Evolutionary conservation across 2,113 vertebrate genomes (phyloP).

Genomic region (Oxyruncus cristatus): DNA sequence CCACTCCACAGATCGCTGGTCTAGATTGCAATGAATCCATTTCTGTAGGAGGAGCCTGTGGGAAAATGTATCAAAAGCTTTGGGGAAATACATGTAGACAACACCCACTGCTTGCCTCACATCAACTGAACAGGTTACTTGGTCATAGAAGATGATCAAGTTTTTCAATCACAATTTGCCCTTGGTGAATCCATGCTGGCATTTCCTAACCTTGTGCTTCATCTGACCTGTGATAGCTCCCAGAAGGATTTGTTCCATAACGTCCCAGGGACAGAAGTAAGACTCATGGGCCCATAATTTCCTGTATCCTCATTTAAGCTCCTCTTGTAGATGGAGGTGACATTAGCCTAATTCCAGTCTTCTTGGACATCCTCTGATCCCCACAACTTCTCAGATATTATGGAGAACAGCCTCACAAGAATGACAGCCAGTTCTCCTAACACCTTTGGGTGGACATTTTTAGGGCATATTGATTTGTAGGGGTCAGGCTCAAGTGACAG

Average conservation of each 20-base stretch:
- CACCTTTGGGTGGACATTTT: not conserved
- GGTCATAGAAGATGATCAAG: not conserved
- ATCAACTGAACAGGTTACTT: not conserved
- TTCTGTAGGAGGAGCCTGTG: too few relatives aligned
- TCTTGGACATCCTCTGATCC: not conserved
- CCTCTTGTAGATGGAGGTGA: not conserved
- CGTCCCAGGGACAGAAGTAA: not conserved
- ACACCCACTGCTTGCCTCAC: accelerated
- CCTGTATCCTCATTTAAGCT: not conserved
- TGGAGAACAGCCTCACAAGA: not conserved
- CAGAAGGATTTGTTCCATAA: too few relatives aligned
- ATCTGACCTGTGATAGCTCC: too few relatives aligned
- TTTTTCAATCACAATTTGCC: not conserved
- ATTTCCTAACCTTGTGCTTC: too few relatives aligned
- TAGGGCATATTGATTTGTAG: not conserved
- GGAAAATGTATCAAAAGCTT: not conserved
- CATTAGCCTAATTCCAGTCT: not conserved
- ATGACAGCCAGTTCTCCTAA: not conserved
- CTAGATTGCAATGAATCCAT: too few relatives aligned
- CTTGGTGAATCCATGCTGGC: too few relatives aligned
- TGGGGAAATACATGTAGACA: not conserved
- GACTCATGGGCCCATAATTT: not conserved
- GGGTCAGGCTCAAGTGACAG: not conserved
- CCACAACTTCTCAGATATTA: not conserved
- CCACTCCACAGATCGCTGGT: too few relatives aligned